These are phyloP conservation scores for Tillus elongatus DNA, from an alignment of 2,888 invertebrate genomes.

Conservation along the genomic window DNA sequence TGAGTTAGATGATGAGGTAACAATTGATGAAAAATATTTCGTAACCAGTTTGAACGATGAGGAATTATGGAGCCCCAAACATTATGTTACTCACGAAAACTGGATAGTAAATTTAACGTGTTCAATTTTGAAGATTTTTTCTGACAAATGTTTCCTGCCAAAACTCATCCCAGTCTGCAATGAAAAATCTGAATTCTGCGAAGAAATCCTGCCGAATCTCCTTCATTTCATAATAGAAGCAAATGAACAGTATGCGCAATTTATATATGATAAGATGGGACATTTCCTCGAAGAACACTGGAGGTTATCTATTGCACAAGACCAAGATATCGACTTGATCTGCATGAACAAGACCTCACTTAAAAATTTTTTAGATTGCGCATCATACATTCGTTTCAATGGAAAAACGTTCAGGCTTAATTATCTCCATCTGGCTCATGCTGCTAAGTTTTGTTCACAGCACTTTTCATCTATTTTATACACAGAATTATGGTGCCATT, in stretches of 20 bases:
- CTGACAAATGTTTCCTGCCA: conserved; percentile 44
- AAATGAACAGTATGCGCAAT: conserved; percentile 35
- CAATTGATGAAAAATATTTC: conserved; percentile 35
- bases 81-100: conserved; percentile 38
- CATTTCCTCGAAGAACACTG: conserved; percentile 52
- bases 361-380: too few relatives aligned
- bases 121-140: conserved; percentile 44
- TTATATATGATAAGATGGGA: conserved; percentile 46
- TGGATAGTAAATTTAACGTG: conserved; percentile 53
- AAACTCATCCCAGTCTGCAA: conserved; percentile 52
- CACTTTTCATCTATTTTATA: conserved; percentile 68
- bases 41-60: conserved; percentile 27
- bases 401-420: conserved; percentile 59
- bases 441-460: conserved; percentile 66
- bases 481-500: conserved; percentile 55
- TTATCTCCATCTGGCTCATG: conserved; percentile 65
- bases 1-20: conserved; percentile 16
- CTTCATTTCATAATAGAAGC: conserved; percentile 51
- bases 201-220: conserved; percentile 57
- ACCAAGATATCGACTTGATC: conserved; percentile 41
- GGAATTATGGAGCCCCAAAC: conserved; percentile 36
- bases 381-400: too few relatives aligned
- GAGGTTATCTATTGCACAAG: conserved; percentile 41
- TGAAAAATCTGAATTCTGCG: conserved; percentile 56
- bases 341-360: too few relatives aligned